These are phyloP conservation scores for Linurgus olivaceus DNA, from an alignment of 2,797 vertebrate genomes.

Conservation along the genomic window DNA sequence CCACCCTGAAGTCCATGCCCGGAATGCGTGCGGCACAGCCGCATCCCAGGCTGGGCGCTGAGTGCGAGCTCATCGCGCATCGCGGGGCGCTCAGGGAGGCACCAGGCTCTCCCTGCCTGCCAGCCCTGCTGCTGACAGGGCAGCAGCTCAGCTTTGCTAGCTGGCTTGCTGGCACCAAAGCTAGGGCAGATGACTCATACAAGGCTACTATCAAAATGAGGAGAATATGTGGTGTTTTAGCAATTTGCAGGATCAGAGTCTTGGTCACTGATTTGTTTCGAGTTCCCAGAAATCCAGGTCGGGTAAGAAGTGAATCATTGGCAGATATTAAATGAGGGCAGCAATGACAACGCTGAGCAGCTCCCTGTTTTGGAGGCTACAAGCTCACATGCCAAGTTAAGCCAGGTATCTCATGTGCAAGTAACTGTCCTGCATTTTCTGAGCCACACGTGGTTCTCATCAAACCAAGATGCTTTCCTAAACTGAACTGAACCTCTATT, in stretches of 20 bases:
- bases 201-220: not conserved
- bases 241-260: not conserved
- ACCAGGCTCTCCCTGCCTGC: not conserved
- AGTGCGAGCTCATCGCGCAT: too few relatives aligned
- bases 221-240: not conserved
- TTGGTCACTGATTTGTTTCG: not conserved
- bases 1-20: not conserved
- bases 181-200: not conserved
- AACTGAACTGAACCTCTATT: not conserved
- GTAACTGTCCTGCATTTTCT: not conserved
- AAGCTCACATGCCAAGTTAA: not conserved
- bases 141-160: not conserved
- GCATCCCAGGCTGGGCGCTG: not conserved
- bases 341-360: not conserved
- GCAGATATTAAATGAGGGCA: not conserved
- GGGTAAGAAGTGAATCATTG: not conserved
- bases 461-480: not conserved
- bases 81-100: fast-evolving
- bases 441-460: fast-evolving
- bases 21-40: fast-evolving
- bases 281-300: not conserved
- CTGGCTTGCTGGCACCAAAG: not conserved
- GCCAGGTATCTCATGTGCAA: not conserved
- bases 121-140: not conserved
- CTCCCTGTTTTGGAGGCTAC: not conserved